Evolutionary conservation across 2,113 vertebrate genomes (phyloP).

Genomic region (Excalfactoria chinensis): DNA sequence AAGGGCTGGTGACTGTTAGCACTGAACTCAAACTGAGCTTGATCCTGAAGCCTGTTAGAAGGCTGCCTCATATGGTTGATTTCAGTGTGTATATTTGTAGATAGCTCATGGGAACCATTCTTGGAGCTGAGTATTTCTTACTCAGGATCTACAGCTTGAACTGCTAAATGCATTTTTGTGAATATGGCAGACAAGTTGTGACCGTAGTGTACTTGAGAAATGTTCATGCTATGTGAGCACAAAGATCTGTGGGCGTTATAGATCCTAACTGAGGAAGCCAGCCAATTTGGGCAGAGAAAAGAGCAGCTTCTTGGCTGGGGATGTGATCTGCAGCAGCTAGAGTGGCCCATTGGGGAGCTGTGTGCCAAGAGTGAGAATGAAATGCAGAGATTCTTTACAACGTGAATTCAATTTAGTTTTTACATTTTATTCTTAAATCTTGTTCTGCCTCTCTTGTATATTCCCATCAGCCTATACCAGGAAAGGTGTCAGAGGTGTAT

Average conservation of each 20-base stretch:
- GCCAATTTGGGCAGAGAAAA: neutral
- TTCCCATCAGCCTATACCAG: neutral
- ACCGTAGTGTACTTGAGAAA: neutral
- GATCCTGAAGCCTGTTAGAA: neutral
- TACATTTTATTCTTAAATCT: neutral
- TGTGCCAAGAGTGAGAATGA: neutral
- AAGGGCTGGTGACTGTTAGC: neutral
- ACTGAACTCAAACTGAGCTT: neutral
- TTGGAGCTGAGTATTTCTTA: neutral
- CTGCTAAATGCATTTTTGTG: neutral
- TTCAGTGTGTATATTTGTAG: rapidly evolving
- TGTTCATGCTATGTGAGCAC: neutral
- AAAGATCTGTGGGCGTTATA: neutral
- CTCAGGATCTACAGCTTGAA: neutral
- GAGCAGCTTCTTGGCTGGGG: neutral
- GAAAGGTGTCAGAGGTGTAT: neutral
- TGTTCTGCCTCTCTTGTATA: neutral
- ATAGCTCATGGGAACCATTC: neutral
- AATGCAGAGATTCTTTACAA: neutral
- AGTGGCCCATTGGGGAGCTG: neutral
- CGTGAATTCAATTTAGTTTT: neutral
- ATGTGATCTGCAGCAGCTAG: neutral
- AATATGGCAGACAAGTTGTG: neutral
- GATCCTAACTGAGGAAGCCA: neutral
- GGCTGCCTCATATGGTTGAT: neutral